phyloP scores from a whole-genome alignment of 1,140 invertebrate species.

The Solenopsis invicta region DNA sequence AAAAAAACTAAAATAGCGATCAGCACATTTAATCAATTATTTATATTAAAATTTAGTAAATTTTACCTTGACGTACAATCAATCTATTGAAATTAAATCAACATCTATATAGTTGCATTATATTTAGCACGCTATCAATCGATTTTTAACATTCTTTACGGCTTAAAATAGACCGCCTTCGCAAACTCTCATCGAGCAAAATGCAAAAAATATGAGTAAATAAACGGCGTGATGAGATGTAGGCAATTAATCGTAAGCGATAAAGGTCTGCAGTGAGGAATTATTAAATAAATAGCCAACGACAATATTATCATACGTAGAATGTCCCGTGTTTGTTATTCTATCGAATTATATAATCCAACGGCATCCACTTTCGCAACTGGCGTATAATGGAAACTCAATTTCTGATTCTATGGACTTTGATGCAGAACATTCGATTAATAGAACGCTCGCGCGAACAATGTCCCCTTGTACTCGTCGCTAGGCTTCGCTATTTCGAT shows the following conservation, averaged over 20 bases:
- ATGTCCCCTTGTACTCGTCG: background rate
- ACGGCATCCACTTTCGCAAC: too few relatives aligned
- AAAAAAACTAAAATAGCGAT: background rate
- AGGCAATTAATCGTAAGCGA: background rate
- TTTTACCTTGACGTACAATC: background rate
- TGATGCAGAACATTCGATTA: background rate
- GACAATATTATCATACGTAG: background rate
- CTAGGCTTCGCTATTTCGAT: slow-evolving; percentile 15
- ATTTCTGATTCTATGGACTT: background rate
- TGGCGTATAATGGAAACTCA: background rate
- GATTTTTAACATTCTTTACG: slow-evolving; percentile 45
- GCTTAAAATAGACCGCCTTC: slow-evolving; percentile 33
- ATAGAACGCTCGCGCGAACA: slow-evolving; percentile 4
- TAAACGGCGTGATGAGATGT: background rate
- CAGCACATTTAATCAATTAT: background rate
- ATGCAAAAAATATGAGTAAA: slow-evolving; percentile 32
- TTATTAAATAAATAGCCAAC: background rate
- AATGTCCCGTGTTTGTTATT: background rate
- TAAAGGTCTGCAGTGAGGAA: background rate
- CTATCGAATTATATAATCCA: background rate
- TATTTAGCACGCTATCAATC: slow-evolving; percentile 26
- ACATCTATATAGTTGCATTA: background rate
- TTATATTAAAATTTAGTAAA: background rate
- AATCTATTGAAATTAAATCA: background rate
- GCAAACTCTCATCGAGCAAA: slow-evolving; percentile 16